Evolutionary conservation across 2,888 invertebrate genomes (phyloP), one percentile per base, ranked within the genome.

Genomic region (Polietes domitor): DNA sequence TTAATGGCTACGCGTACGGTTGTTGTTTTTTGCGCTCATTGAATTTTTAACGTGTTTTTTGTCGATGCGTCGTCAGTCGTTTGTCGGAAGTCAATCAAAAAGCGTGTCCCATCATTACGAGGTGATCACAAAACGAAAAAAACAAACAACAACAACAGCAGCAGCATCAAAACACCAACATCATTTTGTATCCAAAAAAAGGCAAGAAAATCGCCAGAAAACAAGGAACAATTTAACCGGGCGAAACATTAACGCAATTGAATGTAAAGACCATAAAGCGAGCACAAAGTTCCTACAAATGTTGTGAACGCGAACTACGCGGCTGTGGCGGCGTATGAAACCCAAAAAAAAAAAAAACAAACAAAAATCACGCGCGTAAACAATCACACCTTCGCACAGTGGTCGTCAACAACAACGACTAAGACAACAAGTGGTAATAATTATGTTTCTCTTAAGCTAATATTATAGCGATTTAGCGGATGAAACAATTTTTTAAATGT

Each of bases 1-100:
- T 83, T 47, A 55, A 74, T 86, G 63, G 73, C 71, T 63, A 73
- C 50, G 68, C 53, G 71, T 71, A 58, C 58, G 72, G 50, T 68
- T 74, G 55, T 72, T 84, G 71, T 73, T 86, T 80, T 86, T 88
- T 87, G 88, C 53, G 61, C 73, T 68, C 68, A 70, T 12, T 43
- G 65, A 28, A 61, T 43, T 24, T 68, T 68, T 68, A 68, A 68
- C 41, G 32, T 70, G 77, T 70, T 89, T 87, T 86, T 85, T 86
- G 50, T 47, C 63, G 75, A 63, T 72, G 53, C 47, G 50, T 32
- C 55, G 65, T 86, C 91, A 91, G 91, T 91, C 92, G 91, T 90
- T 92, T 90, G 91, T 91, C 92, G 92, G 91, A 91, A 91, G 92
- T 92, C 91, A 91, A 92, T 92, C 91, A 91, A 90, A 91, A 89